These are phyloP conservation scores for Rhinichthys klamathensis DNA, from an alignment of 2,113 vertebrate genomes.

Conservation along the genomic window DNA sequence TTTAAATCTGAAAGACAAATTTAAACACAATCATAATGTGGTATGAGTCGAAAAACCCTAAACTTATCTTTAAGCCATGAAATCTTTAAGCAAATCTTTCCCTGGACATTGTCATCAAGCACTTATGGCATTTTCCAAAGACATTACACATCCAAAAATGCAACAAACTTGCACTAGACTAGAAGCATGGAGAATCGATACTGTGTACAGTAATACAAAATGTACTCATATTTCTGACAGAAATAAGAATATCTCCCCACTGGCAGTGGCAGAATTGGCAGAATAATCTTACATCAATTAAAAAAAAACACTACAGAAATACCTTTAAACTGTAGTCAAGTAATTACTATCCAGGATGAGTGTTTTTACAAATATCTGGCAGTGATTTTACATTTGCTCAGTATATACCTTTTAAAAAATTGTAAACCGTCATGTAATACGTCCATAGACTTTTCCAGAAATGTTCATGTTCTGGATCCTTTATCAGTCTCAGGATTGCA, in stretches of 20 bases:
- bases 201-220: slow-evolving; percentile 23
- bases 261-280: slow-evolving; percentile 33
- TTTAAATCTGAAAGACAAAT: background rate
- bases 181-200: background rate
- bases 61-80: background rate
- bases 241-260: slow-evolving; percentile 14
- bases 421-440: slow-evolving; percentile 4
- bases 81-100: background rate
- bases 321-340: slow-evolving; percentile 6
- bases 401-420: background rate
- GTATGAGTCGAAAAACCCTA: background rate
- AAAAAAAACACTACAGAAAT: slow-evolving; percentile 29
- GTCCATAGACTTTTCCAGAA: slow-evolving; percentile 5
- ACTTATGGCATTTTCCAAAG: slow-evolving; percentile 49
- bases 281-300: slow-evolving; percentile 5
- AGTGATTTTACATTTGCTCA: slow-evolving; percentile 33
- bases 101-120: slow-evolving; percentile 39
- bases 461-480: slow-evolving; percentile 17
- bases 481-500: slow-evolving; percentile 27
- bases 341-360: slow-evolving; percentile 16
- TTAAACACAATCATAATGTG: background rate
- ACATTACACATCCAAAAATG: slow-evolving; percentile 29
- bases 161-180: background rate
- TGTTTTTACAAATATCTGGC: slow-evolving; percentile 23
- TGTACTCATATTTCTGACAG: background rate